A percentile compares a stretch with the other conserved stretches of the same genome.
Evolutionary conservation across 2,113 vertebrate genomes (phyloP).

Genomic region (Casuarius casuarius): DNA sequence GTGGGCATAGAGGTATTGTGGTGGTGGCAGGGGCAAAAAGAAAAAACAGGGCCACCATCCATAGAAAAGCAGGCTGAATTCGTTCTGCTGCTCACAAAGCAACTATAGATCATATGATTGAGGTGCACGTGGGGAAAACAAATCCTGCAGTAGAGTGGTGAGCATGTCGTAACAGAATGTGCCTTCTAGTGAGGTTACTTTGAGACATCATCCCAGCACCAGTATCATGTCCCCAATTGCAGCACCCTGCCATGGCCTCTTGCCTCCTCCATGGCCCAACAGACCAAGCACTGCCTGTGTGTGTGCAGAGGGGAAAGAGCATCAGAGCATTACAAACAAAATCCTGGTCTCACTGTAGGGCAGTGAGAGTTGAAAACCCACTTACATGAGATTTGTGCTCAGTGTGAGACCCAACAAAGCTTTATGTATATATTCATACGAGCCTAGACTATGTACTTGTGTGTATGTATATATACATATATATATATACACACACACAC

Average conservation of each 20-base stretch:
- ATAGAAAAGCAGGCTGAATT: background rate
- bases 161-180: accelerated
- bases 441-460: too few species aligned
- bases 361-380: background rate
- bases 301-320: background rate
- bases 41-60: background rate
- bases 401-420: background rate
- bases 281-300: background rate
- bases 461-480: background rate
- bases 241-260: background rate
- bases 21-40: background rate
- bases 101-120: background rate
- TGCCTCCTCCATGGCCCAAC: too few species aligned
- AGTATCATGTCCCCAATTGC: background rate
- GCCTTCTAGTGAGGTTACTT: background rate
- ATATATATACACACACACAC: background rate
- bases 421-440: too few species aligned
- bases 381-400: background rate
- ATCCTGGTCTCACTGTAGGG: background rate
- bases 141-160: background rate
- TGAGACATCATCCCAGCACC: background rate
- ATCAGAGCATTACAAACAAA: background rate
- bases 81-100: background rate
- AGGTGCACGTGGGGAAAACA: background rate
- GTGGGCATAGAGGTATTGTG: background rate